Percentiles rank a stretch among this genome's conserved stretches.
Conservation (phyloP, 2,113 vertebrate species). For the Hystrix brachyura region DNA sequence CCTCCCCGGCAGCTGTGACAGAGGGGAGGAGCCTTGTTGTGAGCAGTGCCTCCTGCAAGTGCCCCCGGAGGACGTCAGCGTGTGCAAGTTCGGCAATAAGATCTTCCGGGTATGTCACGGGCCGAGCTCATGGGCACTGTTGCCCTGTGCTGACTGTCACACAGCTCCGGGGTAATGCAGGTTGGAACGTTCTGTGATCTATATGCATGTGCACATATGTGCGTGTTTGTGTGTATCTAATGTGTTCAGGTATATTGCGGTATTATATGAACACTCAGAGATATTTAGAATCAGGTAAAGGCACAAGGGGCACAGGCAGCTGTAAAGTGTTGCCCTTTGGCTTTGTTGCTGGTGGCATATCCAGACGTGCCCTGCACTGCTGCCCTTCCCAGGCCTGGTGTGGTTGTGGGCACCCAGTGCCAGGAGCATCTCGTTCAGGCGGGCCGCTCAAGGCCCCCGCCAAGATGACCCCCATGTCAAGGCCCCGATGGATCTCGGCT, state of each 20-base stretch:
- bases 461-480: background rate
- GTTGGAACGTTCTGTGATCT: background rate
- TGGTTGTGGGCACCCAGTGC: background rate
- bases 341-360: background rate
- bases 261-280: background rate
- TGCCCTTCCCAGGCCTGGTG: background rate
- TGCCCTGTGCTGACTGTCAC: background rate
- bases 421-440: accelerated
- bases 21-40: slow-evolving; percentile 89
- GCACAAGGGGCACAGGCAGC: background rate
- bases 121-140: background rate
- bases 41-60: slow-evolving; percentile 93
- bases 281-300: background rate
- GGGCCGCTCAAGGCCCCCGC: background rate
- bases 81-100: slow-evolving; percentile 96
- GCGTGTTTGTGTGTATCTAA: background rate
- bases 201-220: background rate
- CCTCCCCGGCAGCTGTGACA: slow-evolving; percentile 89
- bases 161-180: background rate
- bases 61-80: slow-evolving; percentile 92
- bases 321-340: background rate
- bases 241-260: background rate
- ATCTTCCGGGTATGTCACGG: slow-evolving; percentile 93
- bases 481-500: background rate
- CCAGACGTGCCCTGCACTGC: background rate